Conservation (phyloP, 2,797 vertebrate species). For the Anas acuta region DNA sequence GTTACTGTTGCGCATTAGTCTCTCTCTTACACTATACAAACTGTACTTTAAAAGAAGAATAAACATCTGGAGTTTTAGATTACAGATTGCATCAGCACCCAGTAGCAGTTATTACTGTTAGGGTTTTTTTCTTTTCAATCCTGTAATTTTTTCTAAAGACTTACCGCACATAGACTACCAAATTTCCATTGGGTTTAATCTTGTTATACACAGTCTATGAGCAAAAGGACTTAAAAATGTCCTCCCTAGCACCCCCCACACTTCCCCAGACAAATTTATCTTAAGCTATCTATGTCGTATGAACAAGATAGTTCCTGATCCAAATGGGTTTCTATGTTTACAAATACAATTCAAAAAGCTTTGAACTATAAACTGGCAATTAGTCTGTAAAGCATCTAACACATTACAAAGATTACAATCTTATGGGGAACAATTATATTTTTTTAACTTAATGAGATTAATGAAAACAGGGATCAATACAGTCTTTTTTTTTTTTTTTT, state of each 20-base stretch:
- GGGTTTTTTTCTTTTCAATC: background rate
- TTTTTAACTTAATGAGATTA: background rate
- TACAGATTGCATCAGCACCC: conserved; percentile 1
- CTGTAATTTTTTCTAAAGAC: background rate
- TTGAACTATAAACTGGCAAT: background rate
- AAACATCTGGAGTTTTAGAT: background rate
- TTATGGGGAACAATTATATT: background rate
- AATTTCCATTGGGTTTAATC: conserved; percentile 5
- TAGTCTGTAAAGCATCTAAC: background rate
- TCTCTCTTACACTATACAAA: background rate
- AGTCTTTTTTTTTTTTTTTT: background rate
- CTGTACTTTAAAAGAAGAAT: conserved; percentile 48
- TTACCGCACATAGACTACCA: background rate
- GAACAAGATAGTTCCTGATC: background rate
- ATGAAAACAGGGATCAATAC: background rate
- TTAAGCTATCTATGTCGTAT: background rate
- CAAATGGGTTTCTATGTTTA: background rate
- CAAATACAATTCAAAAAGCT: background rate
- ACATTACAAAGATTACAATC: background rate
- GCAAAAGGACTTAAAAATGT: background rate
- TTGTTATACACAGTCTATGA: background rate
- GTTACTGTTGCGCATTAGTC: background rate
- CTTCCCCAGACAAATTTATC: background rate
- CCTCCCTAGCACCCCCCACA: background rate
- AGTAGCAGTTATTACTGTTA: background rate